A percentile compares a stretch with the other conserved stretches of the same genome.
phyloP scores from a whole-genome alignment of 2,888 invertebrate species.

The Dendrolimus houi region DNA sequence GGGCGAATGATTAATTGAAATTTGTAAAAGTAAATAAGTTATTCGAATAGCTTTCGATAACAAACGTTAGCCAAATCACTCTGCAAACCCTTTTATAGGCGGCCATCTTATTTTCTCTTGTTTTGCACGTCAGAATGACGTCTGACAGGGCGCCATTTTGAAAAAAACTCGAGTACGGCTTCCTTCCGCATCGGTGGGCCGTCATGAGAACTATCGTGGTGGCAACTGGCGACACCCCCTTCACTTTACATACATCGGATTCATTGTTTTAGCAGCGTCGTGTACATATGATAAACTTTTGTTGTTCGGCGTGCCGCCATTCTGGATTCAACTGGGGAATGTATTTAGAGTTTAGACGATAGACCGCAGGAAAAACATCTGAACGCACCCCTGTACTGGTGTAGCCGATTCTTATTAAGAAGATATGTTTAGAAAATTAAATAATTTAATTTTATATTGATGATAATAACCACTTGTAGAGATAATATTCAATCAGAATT shows the following conservation, averaged over 20 bases:
- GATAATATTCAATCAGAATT: too few relatives aligned
- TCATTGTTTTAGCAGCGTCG: slow-evolving; percentile 67
- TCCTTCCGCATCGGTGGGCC: slow-evolving; percentile 70
- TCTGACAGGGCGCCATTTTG: slow-evolving; percentile 72
- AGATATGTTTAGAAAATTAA: too few relatives aligned
- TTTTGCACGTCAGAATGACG: slow-evolving; percentile 56
- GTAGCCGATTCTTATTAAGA: slow-evolving; percentile 12
- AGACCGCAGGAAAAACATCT: slow-evolving; percentile 22
- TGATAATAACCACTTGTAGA: too few relatives aligned
- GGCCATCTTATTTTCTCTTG: slow-evolving; percentile 64
- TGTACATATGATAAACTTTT: slow-evolving; percentile 63
- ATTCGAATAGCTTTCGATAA: slow-evolving; percentile 18
- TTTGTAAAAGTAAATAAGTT: slow-evolving; percentile 6
- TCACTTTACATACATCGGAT: slow-evolving; percentile 66
- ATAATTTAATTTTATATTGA: too few relatives aligned
- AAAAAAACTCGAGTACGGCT: slow-evolving; percentile 71
- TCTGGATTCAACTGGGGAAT: slow-evolving; percentile 35
- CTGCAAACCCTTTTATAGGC: slow-evolving; percentile 41
- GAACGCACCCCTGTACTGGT: slow-evolving; percentile 22
- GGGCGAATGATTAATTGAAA: background rate
- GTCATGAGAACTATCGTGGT: slow-evolving; percentile 68
- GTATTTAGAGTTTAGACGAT: slow-evolving; percentile 17
- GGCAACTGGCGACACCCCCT: slow-evolving; percentile 70
- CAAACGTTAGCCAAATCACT: slow-evolving; percentile 28
- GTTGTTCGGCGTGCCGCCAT: slow-evolving; percentile 47